Base-by-base conservation (phyloP, 2,113 vertebrate species). In the Macrotis lagotis region DNA sequence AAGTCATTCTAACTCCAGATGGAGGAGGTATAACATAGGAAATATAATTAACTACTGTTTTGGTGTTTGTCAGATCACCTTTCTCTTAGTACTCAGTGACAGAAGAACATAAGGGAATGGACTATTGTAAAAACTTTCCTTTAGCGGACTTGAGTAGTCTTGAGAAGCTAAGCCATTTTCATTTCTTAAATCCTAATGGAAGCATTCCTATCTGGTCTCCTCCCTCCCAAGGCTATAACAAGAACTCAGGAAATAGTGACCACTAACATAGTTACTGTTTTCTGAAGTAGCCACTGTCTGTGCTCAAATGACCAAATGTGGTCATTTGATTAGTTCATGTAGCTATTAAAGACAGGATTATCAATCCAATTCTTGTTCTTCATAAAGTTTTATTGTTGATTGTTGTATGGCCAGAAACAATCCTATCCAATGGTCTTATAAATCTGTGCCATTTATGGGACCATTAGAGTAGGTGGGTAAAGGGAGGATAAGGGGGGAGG, bases 131-230 rank as follows among this genome's bases (percentile, higher is more conserved):
- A 83, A 83, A 83, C 19, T 44, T 5, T 44, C 66, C 19, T 19
- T 83, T 83, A 24, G 66, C 24, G 19, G 66, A 83, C n/a, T 83
- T 5, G 16, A 16, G 19, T 7, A 44, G 16, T 83, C n/a, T 83
- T 83, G 66, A 44, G 91, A 66, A 51, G 47, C 31, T 93, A 51
- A n/a, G 0, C 83, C 14, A n/a, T 93, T 88, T 92, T 25, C 16
- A 95, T 16, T 91, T 94, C 59, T 22, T 92, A 93, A 95, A 93
- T 59, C 44, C 90, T 37, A 48, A 90, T 92, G 91, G 49, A 90
- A 92, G 90, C 51, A 53, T 94, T 53, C 91, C 50, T 95, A 83
- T 25, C 47, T 25, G 89, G 11, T 50, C 49, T 49, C 51, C 19
- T 95, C 66, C 51, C n/a, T 93, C 37, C 51, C 8, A 28, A 88